Evolutionary conservation across 2,797 vertebrate genomes (phyloP).

Genomic region (Lophotriccus pileatus): DNA sequence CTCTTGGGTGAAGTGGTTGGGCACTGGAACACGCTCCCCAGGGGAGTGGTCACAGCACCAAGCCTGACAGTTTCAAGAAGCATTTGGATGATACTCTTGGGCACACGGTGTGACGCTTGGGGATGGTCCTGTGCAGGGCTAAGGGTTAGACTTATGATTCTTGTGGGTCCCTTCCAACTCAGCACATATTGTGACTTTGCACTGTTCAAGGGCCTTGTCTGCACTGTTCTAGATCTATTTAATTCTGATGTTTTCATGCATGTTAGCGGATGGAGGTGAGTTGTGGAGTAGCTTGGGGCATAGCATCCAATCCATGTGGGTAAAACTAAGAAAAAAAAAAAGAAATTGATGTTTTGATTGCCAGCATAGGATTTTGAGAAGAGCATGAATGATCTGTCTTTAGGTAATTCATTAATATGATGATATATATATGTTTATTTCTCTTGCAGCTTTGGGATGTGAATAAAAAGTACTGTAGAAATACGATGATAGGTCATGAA

Average conservation of each 20-base stretch:
- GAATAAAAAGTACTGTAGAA: constrained; percentile 84
- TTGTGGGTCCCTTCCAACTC: not conserved
- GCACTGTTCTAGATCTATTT: not conserved
- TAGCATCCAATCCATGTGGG: not conserved
- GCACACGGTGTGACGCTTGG: not conserved
- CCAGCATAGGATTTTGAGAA: not conserved
- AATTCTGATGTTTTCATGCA: not conserved
- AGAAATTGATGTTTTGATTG: not conserved
- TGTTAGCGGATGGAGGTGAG: not conserved
- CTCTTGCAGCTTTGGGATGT: constrained; percentile 88
- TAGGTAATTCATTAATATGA: not conserved
- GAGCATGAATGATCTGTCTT: not conserved
- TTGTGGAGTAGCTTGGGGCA: not conserved
- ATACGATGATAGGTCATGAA: constrained; percentile 91
- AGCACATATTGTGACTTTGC: not conserved
- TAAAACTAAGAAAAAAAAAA: not conserved
- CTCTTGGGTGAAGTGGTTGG: not conserved
- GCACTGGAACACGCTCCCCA: not conserved
- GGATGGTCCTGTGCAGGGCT: not conserved
- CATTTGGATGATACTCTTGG: not conserved
- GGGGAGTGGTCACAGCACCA: not conserved
- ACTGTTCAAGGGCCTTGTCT: not conserved
- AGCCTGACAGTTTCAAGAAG: not conserved
- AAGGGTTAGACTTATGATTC: not conserved
- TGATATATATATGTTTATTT: not conserved